These are phyloP conservation scores for Leucosticte australis DNA, from an alignment of 2,113 vertebrate genomes.

Conservation along the genomic window DNA sequence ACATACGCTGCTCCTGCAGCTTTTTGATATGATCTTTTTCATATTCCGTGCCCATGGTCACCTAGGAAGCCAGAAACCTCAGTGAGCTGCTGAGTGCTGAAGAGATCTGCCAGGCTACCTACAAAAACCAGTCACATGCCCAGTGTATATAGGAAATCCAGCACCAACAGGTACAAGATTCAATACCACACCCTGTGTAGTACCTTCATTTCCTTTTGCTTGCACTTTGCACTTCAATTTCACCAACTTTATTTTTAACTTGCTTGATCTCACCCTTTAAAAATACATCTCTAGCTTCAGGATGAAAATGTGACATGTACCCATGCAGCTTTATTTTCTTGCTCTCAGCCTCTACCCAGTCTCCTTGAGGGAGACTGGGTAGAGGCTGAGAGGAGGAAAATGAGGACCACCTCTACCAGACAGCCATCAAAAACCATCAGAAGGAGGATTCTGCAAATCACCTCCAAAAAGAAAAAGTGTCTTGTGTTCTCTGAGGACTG, in stretches of 20 bases:
- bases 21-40: constrained; percentile 80
- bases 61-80: neutral
- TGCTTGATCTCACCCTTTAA: neutral
- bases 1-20: constrained; percentile 86
- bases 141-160: neutral
- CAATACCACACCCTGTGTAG: neutral
- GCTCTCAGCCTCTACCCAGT: neutral
- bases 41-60: constrained; percentile 77
- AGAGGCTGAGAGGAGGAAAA: no score
- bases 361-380: neutral
- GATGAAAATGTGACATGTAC: neutral
- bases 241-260: neutral
- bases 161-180: neutral
- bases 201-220: neutral
- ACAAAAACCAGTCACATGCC: neutral
- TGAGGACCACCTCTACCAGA: no score
- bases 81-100: neutral
- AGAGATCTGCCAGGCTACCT: neutral
- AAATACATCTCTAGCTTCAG: neutral
- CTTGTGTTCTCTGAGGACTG: neutral
- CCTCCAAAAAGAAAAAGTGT: neutral
- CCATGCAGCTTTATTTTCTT: neutral
- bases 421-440: neutral
- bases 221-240: neutral
- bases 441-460: neutral